Conservation (phyloP, 2,797 vertebrate species). For the Notoglanidium macrostoma region DNA sequence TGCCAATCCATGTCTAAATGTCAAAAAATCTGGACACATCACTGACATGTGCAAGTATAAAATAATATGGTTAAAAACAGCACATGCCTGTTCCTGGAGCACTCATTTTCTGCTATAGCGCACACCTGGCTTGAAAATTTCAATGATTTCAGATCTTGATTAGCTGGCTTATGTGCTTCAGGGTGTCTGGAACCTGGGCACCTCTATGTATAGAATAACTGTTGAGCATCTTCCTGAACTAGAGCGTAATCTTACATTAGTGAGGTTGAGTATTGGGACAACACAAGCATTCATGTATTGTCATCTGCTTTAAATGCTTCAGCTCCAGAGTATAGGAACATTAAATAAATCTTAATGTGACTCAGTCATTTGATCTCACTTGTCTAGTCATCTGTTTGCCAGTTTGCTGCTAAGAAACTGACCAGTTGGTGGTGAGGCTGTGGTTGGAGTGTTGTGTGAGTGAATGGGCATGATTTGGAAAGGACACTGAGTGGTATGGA, state of each 20-base stretch:
- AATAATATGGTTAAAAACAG: conserved; percentile 15
- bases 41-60: conserved; percentile 7
- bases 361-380: conserved; percentile 7
- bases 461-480: conserved; percentile 47
- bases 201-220: background rate
- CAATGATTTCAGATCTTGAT: conserved; percentile 23
- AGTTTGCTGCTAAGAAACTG: background rate
- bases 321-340: background rate
- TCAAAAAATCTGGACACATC: conserved; percentile 10
- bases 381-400: conserved; percentile 4
- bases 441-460: conserved; percentile 32
- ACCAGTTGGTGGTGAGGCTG: conserved; percentile 27
- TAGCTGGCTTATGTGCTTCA: conserved; percentile 28
- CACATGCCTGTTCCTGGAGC: background rate
- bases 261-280: background rate
- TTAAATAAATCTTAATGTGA: background rate
- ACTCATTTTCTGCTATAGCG: background rate
- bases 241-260: background rate
- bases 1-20: background rate
- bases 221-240: conserved; percentile 9
- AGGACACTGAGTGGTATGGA: conserved; percentile 44
- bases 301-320: conserved; percentile 3
- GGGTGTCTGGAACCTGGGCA: background rate
- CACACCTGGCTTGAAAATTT: conserved; percentile 28
- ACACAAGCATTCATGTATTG: background rate